These are phyloP conservation scores for Diplosoma virens DNA, from an alignment of 23 tunicate species.

Conservation along the genomic window DNA sequence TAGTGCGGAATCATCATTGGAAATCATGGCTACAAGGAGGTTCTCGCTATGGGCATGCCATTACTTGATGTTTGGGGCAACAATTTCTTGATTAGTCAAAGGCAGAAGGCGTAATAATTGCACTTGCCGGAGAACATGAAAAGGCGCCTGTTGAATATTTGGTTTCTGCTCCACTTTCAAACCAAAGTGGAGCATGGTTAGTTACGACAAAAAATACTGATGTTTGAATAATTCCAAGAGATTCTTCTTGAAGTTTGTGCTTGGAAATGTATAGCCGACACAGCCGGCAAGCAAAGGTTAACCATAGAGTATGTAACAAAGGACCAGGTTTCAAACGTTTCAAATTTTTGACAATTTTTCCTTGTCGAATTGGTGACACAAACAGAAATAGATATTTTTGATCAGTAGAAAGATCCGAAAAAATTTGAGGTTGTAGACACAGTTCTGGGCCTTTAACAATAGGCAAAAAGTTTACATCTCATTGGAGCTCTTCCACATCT, in stretches of 20 bases:
- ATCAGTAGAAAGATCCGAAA: constrained; percentile 22
- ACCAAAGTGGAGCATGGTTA: constrained; percentile 13
- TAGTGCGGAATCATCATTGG: background rate
- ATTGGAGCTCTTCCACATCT: constrained; percentile 2
- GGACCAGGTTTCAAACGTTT: constrained; percentile 8
- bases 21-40: constrained; percentile 5
- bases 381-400: constrained; percentile 6
- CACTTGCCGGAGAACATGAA: constrained; percentile 16
- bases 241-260: background rate
- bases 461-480: constrained; percentile 9
- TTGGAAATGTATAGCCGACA: constrained; percentile 2
- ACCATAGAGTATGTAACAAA: background rate
- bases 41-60: constrained; percentile 9
- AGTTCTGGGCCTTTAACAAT: background rate
- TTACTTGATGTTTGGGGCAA: constrained; percentile 4
- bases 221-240: too few relatives aligned
- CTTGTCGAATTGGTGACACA: constrained; percentile 3
- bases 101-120: constrained; percentile 13
- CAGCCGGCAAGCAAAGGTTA: background rate
- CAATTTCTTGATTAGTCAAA: background rate
- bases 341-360: background rate
- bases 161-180: background rate
- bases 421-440: background rate
- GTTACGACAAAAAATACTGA: background rate
- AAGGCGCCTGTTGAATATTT: constrained; percentile 1